Conservation (phyloP, 2,797 vertebrate genomes). For the Bryconaethiops microstoma region DNA sequence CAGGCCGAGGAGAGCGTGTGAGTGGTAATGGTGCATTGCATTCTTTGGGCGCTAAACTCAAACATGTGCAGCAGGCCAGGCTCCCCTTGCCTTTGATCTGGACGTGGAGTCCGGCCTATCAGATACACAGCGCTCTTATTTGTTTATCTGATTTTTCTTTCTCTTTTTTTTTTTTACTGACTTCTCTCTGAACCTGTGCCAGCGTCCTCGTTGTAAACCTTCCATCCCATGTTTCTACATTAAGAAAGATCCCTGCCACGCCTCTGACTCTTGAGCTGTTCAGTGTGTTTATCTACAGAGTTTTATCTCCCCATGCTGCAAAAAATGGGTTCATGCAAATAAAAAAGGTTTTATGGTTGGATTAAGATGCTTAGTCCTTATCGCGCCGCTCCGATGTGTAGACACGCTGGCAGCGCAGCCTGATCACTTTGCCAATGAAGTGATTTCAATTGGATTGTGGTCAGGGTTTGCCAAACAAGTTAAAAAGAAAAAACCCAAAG, state of each 20-base stretch:
- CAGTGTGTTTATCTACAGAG: conserved; percentile 49
- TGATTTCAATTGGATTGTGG: conserved; percentile 47
- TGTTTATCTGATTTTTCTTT: conserved; percentile 55
- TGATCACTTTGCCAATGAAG: conserved; percentile 26
- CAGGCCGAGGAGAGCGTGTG: conserved; percentile 49
- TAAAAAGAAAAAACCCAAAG: conserved; percentile 31
- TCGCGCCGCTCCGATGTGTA: conserved; percentile 33
- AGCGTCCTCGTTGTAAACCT: conserved; percentile 56
- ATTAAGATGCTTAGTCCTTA: conserved; percentile 50
- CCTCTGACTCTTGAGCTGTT: conserved; percentile 24
- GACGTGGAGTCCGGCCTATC: conserved; percentile 51
- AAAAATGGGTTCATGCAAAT: conserved; percentile 39
- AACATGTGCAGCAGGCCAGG: conserved; percentile 46
- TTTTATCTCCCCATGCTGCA: conserved; percentile 36
- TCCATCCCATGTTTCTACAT: conserved; percentile 44
- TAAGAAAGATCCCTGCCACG: conserved; percentile 44
- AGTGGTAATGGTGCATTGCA: conserved; percentile 53
- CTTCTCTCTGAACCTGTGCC: conserved; percentile 56
- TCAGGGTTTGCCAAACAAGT: conserved; percentile 45
- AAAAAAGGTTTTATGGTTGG: conserved; percentile 45
- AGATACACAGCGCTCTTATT: conserved; percentile 54
- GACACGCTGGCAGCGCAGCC: conserved; percentile 32
- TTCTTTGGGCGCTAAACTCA: conserved; percentile 43
- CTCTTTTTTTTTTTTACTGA: conserved; percentile 37
- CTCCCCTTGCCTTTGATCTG: conserved; percentile 51